Conservation (phyloP, 2,888 invertebrate genomes). For the Eristalis arbustorum region DNA sequence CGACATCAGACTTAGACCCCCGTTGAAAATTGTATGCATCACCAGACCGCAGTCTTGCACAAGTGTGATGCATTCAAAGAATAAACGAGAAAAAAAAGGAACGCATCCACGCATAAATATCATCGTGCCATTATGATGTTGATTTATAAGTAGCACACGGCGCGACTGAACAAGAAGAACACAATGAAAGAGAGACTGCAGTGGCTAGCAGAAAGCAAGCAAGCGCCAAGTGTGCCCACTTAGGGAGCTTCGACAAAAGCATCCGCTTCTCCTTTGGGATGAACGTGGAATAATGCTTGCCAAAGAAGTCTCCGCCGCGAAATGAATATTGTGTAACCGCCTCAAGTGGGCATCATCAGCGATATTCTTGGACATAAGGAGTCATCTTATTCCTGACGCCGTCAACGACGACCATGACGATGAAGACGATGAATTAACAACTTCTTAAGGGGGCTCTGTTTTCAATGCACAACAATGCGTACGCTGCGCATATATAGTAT, state of each 20-base stretch:
- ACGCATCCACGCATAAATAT: conserved; percentile 47
- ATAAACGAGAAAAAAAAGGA: neutral
- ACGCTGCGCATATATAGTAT: neutral
- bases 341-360: conserved; percentile 37
- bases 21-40: conserved; percentile 44
- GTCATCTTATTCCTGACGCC: conserved; percentile 26
- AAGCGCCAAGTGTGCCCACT: conserved; percentile 33
- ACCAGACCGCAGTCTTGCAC: neutral
- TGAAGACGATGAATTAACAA: conserved; percentile 40
- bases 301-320: conserved; percentile 7
- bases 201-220: neutral
- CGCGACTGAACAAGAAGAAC: neutral
- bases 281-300: neutral
- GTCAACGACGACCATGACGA: neutral
- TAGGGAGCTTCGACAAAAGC: conserved; percentile 35
- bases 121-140: conserved; percentile 35
- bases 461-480: conserved; percentile 42
- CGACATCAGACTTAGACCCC: conserved; percentile 41
- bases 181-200: neutral
- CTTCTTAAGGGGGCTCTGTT: conserved; percentile 21
- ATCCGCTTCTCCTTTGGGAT: conserved; percentile 26
- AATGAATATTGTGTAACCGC: conserved; percentile 32
- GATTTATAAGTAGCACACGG: conserved; percentile 38
- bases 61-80: neutral
- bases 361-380: conserved; percentile 27